These are phyloP conservation scores for Sminthopsis crassicaudata DNA, from an alignment of 2,113 vertebrate species.

Conservation along the genomic window DNA sequence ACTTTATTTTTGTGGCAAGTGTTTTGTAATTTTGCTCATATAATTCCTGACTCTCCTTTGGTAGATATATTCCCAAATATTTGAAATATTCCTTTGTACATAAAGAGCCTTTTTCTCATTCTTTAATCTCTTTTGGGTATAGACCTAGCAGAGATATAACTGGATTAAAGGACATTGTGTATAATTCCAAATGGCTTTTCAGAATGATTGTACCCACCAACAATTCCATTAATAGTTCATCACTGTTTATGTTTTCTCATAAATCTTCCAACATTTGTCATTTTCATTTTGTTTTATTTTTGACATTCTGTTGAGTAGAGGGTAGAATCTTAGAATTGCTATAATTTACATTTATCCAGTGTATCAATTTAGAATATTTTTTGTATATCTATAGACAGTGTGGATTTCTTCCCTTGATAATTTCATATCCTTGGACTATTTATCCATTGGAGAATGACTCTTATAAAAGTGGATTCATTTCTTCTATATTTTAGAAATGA, in stretches of 20 bases:
- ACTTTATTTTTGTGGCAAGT: too few relatives aligned
- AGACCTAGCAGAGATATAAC: background rate
- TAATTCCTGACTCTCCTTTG: too few relatives aligned
- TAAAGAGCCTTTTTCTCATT: background rate
- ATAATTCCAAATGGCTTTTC: background rate
- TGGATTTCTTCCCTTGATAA: background rate
- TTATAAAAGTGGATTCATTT: background rate
- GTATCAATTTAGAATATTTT: background rate
- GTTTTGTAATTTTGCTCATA: too few relatives aligned
- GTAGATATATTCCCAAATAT: too few relatives aligned
- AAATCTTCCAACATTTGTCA: background rate
- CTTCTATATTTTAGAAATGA: background rate
- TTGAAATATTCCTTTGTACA: too few relatives aligned
- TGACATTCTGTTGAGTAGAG: background rate
- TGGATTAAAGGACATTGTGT: background rate
- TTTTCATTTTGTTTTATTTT: background rate
- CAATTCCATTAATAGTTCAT: background rate
- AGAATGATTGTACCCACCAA: background rate
- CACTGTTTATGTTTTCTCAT: too few relatives aligned
- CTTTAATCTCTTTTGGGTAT: background rate
- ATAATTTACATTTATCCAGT: background rate
- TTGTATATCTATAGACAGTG: background rate
- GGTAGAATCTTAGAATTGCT: background rate
- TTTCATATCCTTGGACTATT: background rate
- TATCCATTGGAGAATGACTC: background rate